Percentiles rank a stretch among this genome's conserved stretches.
Conservation (phyloP, 2,888 invertebrate genomes). For the Caenorhabditis panamensis region DNA sequence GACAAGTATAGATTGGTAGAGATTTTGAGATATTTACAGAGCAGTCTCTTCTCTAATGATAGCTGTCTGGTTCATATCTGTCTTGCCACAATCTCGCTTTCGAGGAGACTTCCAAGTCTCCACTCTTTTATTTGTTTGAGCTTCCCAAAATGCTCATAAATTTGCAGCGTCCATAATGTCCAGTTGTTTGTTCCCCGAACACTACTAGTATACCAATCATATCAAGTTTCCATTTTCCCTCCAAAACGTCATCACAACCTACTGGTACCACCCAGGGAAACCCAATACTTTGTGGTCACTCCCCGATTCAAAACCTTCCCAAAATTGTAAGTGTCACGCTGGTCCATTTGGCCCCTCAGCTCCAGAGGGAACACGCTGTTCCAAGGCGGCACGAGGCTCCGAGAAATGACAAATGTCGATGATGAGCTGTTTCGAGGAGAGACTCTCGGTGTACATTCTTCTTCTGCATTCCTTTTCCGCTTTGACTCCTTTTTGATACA, state of each 20-base stretch:
- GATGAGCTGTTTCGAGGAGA: conserved; percentile 21
- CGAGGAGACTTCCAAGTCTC: too few species aligned
- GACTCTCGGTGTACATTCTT: conserved; percentile 34
- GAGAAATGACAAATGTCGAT: conserved; percentile 51
- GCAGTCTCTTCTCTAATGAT: too few species aligned
- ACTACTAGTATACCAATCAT: conserved; percentile 10
- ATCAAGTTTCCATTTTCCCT: conserved; percentile 22
- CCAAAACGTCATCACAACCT: background rate
- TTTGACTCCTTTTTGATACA: conserved; percentile 21
- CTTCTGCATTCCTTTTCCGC: conserved; percentile 1
- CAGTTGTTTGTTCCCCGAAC: conserved; percentile 37
- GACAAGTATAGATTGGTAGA: too few species aligned
- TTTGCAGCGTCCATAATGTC: background rate
- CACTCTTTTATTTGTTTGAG: too few species aligned
- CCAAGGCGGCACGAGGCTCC: background rate
- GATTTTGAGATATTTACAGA: too few species aligned
- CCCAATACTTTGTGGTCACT: conserved; percentile 44
- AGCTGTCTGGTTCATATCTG: too few species aligned
- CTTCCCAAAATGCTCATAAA: too few species aligned
- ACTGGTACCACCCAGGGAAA: conserved; percentile 33
- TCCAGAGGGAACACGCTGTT: conserved; percentile 52
- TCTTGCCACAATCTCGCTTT: too few species aligned
- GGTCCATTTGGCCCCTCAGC: background rate
- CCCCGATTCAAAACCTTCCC: background rate
- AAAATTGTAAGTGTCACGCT: conserved; percentile 32